phyloP scores from a whole-genome alignment of 1,140 invertebrate species.

The Hypsibius dujardini region DNA sequence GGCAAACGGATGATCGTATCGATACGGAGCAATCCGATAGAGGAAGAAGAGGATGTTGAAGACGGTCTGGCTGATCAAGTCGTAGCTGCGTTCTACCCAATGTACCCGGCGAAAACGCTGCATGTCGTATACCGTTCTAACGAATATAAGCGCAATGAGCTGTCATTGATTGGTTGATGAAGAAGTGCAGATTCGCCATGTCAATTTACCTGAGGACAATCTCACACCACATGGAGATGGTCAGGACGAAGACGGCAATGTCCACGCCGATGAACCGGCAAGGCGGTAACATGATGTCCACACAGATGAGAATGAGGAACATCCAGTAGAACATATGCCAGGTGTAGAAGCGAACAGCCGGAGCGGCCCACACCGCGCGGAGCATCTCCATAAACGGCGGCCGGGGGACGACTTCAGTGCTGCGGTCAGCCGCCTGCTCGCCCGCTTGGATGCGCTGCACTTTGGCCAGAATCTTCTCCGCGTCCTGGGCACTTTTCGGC shows the following conservation, averaged over 20 bases:
- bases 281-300: constrained; percentile 9
- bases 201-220: not conserved
- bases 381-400: not conserved
- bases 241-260: constrained; percentile 4
- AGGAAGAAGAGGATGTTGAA: constrained; percentile 17
- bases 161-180: too few species aligned
- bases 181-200: too few species aligned
- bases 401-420: not conserved
- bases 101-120: not conserved
- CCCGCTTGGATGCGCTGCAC: not conserved
- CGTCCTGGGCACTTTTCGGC: not conserved
- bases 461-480: not conserved
- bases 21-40: constrained; percentile 13
- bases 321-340: constrained; percentile 17
- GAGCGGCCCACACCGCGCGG: not conserved
- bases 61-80: not conserved
- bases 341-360: constrained; percentile 1
- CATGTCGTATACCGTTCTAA: constrained; percentile 10
- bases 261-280: constrained; percentile 12
- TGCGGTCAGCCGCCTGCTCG: not conserved
- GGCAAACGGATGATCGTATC: constrained; percentile 16
- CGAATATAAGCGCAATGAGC: not conserved
- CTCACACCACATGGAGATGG: constrained; percentile 2
- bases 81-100: constrained; percentile 7
- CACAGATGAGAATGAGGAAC: constrained; percentile 13